These are phyloP conservation scores for Nicator chloris DNA, from an alignment of 2,113 vertebrate species.

Conservation along the genomic window DNA sequence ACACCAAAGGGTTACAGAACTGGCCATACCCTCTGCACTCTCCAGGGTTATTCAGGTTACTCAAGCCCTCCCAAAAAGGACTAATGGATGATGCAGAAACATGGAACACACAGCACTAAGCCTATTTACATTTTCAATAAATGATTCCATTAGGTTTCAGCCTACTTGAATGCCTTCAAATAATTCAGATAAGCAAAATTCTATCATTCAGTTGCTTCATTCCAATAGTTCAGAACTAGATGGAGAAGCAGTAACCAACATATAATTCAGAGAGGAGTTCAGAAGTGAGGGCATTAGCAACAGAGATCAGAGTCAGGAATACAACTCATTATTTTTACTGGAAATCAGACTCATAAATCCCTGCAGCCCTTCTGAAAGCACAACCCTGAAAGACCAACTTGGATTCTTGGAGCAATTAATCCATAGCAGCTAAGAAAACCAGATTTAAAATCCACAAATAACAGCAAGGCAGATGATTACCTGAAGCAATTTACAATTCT, in stretches of 20 bases:
- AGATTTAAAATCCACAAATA: background rate
- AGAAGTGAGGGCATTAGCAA: background rate
- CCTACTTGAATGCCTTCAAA: slow-evolving; percentile 32
- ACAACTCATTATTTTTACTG: slow-evolving; percentile 41
- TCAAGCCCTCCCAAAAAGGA: background rate
- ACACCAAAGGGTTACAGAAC: background rate
- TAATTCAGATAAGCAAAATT: slow-evolving; percentile 18
- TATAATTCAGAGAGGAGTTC: background rate
- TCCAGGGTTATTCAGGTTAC: background rate
- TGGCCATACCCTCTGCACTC: background rate
- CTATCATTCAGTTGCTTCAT: slow-evolving; percentile 13
- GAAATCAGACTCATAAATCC: slow-evolving; percentile 32
- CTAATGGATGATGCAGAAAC: background rate
- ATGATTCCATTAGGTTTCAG: background rate
- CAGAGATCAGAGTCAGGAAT: background rate
- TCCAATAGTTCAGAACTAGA: background rate
- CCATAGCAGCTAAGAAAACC: background rate
- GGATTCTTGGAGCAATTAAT: background rate
- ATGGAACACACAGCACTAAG: background rate
- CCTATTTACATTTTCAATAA: slow-evolving; percentile 37
- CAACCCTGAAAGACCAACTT: background rate
- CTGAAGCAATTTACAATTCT: background rate
- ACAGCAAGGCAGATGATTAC: background rate
- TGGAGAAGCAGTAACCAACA: background rate
- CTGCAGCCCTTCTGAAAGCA: background rate